A percentile compares a stretch with the other conserved stretches of the same genome.
Evolutionary conservation across 23 tunicate genomes (phyloP).

Genomic region (Ciona savignyi): DNA sequence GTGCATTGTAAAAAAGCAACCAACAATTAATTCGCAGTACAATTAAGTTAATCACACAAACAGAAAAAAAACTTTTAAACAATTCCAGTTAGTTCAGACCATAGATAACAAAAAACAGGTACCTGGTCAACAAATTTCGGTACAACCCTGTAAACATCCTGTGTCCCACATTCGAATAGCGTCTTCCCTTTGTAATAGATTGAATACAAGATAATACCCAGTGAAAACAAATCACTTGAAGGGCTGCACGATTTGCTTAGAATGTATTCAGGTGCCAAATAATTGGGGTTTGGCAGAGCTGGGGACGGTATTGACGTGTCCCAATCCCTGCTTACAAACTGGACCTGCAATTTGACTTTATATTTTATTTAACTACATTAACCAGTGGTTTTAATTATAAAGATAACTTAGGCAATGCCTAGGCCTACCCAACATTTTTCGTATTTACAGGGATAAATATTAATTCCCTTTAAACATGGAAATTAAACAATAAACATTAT

Average conservation of each 20-base stretch:
- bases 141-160: conserved; percentile 56
- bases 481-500: not conserved
- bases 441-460: too few species aligned
- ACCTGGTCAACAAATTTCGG: conserved; percentile 54
- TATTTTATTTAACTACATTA: too few species aligned
- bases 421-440: too few species aligned
- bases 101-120: not conserved
- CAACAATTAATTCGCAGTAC: too few species aligned
- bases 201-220: conserved; percentile 80
- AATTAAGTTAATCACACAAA: not conserved
- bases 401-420: too few species aligned
- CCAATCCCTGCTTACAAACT: conserved; percentile 61
- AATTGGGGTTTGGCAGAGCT: conserved; percentile 65
- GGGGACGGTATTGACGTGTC: conserved; percentile 53
- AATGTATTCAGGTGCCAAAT: conserved; percentile 88
- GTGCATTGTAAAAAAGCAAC: too few species aligned
- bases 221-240: conserved; percentile 75
- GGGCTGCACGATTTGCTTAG: conserved; percentile 50
- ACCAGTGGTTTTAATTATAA: too few species aligned
- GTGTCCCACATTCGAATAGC: conserved; percentile 21
- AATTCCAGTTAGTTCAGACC: not conserved
- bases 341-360: conserved; percentile 24
- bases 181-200: conserved; percentile 67
- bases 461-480: too few species aligned
- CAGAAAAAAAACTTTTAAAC: not conserved